phyloP scores from a whole-genome alignment of 2,888 invertebrate genomes.

The Paralinhomoeus sp. region DNA sequence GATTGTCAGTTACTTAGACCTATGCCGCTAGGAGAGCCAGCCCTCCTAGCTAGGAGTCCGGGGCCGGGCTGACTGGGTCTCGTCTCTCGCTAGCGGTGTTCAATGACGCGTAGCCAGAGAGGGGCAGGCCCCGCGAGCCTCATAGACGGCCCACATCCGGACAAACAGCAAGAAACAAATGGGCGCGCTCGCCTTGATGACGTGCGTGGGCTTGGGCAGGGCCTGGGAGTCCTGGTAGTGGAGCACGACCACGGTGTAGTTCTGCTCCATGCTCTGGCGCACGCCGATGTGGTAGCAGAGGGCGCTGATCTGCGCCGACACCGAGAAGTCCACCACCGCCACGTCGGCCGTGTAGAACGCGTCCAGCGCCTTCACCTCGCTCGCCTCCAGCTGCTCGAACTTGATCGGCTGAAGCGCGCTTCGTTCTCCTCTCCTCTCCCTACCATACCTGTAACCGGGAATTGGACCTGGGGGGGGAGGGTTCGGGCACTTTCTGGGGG shows the following conservation, averaged over 20 bases:
- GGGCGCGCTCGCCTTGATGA: conserved; percentile 19
- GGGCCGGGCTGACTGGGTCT: not conserved
- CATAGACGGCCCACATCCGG: too few relatives aligned
- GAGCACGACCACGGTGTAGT: conserved; percentile 18
- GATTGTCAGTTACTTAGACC: too few relatives aligned
- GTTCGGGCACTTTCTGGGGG: too few relatives aligned
- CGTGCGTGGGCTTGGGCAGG: conserved; percentile 9
- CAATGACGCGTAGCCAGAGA: too few relatives aligned
- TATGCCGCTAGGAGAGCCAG: too few relatives aligned
- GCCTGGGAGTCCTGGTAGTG: conserved; percentile 7
- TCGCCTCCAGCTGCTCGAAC: conserved; percentile 93
- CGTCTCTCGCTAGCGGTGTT: too few relatives aligned
- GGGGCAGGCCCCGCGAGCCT: too few relatives aligned
- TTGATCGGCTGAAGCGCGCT: conserved; percentile 15
- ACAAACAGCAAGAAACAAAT: too few relatives aligned
- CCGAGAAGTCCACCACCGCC: conserved; percentile 73
- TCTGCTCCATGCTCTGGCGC: conserved; percentile 48
- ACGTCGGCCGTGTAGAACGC: conserved; percentile 96
- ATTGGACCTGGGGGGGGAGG: too few relatives aligned
- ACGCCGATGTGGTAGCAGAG: conserved; percentile 89
- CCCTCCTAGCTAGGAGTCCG: too few relatives aligned
- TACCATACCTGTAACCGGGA: too few relatives aligned
- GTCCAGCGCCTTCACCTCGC: conserved; percentile 77
- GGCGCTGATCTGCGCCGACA: conserved; percentile 68
- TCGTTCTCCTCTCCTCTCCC: too few relatives aligned